A percentile compares a stretch with the other conserved stretches of the same genome.
phyloP scores from a whole-genome alignment of 1,140 invertebrate genomes.

The Ridgeia piscesae region DNA sequence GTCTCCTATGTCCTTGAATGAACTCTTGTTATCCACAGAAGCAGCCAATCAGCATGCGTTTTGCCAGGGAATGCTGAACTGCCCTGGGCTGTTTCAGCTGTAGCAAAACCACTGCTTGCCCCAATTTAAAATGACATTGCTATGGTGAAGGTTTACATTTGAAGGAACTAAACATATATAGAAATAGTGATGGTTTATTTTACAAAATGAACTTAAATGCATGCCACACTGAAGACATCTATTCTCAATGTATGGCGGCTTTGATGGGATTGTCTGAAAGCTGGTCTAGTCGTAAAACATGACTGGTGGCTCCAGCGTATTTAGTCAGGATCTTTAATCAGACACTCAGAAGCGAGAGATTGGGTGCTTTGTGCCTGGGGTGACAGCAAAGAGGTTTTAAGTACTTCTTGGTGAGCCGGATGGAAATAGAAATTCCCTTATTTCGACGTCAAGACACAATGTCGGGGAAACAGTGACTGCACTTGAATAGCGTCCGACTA shows the following conservation, averaged over 20 bases:
- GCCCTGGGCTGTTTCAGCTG: not conserved
- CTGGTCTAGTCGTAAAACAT: not conserved
- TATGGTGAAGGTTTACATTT: not conserved
- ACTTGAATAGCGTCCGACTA: not conserved
- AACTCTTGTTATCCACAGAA: not conserved
- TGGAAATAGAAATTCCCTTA: not conserved
- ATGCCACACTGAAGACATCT: not conserved
- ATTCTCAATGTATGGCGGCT: no score
- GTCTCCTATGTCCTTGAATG: not conserved
- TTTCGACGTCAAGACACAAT: not conserved
- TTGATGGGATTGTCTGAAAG: no score
- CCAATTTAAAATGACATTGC: not conserved
- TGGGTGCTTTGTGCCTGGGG: not conserved
- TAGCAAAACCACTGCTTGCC: not conserved
- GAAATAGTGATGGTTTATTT: not conserved
- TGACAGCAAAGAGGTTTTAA: not conserved
- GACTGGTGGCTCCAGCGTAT: no score
- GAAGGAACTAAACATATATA: not conserved
- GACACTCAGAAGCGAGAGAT: not conserved
- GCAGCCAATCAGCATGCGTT: not conserved
- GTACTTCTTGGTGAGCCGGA: not conserved
- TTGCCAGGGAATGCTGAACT: not conserved
- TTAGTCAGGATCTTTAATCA: not conserved
- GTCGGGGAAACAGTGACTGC: not conserved
- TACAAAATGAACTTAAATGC: not conserved